phyloP scores from a whole-genome alignment of 2,888 invertebrate species.

The Malthinus seriepunctatus region DNA sequence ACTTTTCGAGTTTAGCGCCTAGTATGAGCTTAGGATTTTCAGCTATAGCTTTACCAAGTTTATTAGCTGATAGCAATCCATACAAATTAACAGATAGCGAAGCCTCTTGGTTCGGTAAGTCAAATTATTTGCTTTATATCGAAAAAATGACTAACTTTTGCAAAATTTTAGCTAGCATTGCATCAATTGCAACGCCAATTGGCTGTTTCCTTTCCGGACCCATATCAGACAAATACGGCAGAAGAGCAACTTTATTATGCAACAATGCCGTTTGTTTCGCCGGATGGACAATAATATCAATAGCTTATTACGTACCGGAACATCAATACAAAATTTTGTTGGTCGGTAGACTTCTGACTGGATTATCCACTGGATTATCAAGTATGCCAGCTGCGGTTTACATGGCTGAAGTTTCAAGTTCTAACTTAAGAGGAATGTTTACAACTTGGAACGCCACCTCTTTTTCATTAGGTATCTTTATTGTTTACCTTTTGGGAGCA shows the following conservation, averaged over 20 bases:
- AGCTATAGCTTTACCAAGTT: conserved; percentile 57
- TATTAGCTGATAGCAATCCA: conserved; percentile 48
- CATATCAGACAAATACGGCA: conserved; percentile 58
- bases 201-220: conserved; percentile 59
- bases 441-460: conserved; percentile 61
- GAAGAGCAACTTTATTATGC: conserved; percentile 54
- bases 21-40: conserved; percentile 63
- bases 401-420: conserved; percentile 57
- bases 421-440: conserved; percentile 56
- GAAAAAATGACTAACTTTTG: not conserved
- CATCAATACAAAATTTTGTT: conserved; percentile 50
- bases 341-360: conserved; percentile 56
- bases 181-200: conserved; percentile 59
- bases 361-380: conserved; percentile 59
- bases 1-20: conserved; percentile 58
- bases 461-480: conserved; percentile 58
- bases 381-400: conserved; percentile 61
- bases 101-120: conserved; percentile 62
- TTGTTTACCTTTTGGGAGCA: conserved; percentile 59
- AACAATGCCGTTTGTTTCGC: conserved; percentile 56
- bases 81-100: conserved; percentile 50
- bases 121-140: too few relatives aligned
- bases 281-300: conserved; percentile 59
- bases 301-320: conserved; percentile 45
- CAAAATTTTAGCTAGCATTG: conserved; percentile 57